A percentile compares a stretch with the other conserved stretches of the same genome.
These are phyloP conservation scores for Axinella damicornis DNA, from an alignment of 37 sponge, comb jelly and placozoan genomes.

Conservation along the genomic window DNA sequence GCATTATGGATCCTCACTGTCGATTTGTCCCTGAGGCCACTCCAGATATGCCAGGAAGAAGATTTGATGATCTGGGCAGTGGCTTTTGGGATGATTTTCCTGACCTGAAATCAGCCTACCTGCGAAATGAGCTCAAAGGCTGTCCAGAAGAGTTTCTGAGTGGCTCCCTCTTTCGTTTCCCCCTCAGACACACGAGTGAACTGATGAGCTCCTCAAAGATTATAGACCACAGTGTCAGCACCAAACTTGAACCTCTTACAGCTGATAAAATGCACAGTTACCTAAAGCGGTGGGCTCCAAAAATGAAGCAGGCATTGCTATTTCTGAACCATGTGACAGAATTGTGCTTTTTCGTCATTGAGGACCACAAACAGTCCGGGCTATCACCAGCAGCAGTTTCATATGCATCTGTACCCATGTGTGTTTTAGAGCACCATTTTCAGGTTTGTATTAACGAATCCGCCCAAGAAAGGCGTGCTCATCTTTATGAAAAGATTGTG, in stretches of 20 bases:
- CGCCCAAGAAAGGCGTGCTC: neutral
- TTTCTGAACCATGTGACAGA: constrained; percentile 69
- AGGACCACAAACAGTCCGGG: constrained; percentile 3
- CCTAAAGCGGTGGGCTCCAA: constrained; percentile 49
- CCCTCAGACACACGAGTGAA: constrained; percentile 48
- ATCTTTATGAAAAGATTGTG: neutral
- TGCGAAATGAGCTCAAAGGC: constrained; percentile 12
- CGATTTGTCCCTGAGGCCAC: constrained; percentile 25
- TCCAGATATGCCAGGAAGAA: constrained; percentile 19
- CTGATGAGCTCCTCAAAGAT: constrained; percentile 36
- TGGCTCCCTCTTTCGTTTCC: constrained; percentile 79
- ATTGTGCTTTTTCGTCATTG: constrained; percentile 47
- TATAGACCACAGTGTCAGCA: neutral
- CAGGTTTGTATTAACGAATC: neutral
- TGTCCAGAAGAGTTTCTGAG: constrained; percentile 23
- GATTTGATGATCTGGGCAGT: constrained; percentile 20
- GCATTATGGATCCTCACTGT: constrained; percentile 56
- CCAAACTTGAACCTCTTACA: constrained; percentile 5
- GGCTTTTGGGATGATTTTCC: constrained; percentile 61
- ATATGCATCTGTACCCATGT: too few relatives aligned
- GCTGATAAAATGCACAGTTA: constrained; percentile 13
- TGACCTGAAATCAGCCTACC: constrained; percentile 54
- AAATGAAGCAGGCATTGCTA: constrained; percentile 59
- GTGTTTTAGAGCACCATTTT: neutral
- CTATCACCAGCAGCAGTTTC: too few relatives aligned